These are phyloP conservation scores for Harpalus rufipes DNA, from an alignment of 2,888 invertebrate genomes.

Conservation along the genomic window DNA sequence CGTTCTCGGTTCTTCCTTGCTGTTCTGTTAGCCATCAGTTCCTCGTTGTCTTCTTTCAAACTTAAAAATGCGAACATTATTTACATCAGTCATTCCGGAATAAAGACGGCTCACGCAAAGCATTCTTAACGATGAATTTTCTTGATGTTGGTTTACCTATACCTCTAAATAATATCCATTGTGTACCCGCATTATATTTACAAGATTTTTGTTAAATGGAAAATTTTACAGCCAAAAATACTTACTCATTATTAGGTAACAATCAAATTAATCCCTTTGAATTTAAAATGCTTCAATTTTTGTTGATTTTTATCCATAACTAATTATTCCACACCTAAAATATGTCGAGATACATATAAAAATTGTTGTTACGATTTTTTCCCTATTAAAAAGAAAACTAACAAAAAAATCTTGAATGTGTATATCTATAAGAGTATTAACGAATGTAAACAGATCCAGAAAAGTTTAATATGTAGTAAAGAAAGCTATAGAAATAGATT, in stretches of 20 bases:
- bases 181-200: background rate
- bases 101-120: background rate
- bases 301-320: too few relatives aligned
- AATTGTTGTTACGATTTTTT: too few relatives aligned
- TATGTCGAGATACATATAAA: too few relatives aligned
- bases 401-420: background rate
- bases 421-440: background rate
- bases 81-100: constrained; percentile 49
- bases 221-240: too few relatives aligned
- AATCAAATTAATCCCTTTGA: too few relatives aligned
- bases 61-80: constrained; percentile 53
- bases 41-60: constrained; percentile 49
- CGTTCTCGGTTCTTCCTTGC: constrained; percentile 10
- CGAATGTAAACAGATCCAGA: background rate
- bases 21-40: constrained; percentile 30
- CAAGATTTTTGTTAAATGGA: too few relatives aligned
- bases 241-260: too few relatives aligned
- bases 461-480: background rate
- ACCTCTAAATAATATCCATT: background rate
- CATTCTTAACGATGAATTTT: background rate
- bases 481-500: background rate
- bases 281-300: too few relatives aligned
- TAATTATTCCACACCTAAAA: too few relatives aligned
- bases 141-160: background rate
- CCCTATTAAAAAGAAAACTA: too few relatives aligned